Evolutionary conservation across 2,888 invertebrate species (phyloP).

Genomic region (Beris morrisii): DNA sequence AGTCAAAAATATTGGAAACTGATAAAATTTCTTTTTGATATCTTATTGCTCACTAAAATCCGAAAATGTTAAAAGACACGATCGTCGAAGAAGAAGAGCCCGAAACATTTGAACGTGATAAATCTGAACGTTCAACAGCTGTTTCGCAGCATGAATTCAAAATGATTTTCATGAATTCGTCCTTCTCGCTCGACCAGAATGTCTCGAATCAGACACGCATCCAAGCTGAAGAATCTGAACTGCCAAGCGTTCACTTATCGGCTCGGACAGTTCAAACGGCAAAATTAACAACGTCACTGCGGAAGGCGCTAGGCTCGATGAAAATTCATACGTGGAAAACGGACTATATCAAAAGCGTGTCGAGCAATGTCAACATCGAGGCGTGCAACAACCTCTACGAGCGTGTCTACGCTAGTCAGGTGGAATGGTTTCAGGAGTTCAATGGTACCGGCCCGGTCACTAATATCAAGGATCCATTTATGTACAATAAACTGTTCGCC

Average conservation of each 20-base stretch:
- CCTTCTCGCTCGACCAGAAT: not conserved
- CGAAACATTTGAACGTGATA: no score
- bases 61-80: no score
- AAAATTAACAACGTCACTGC: not conserved
- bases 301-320: constrained; percentile 16
- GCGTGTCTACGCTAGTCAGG: not conserved
- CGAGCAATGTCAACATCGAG: not conserved
- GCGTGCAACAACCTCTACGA: not conserved
- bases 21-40: no score
- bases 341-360: not conserved
- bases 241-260: not conserved
- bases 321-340: constrained; percentile 17
- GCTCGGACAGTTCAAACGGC: not conserved
- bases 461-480: constrained; percentile 4
- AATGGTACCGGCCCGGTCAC: not conserved
- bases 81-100: no score
- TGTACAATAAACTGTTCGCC: constrained; percentile 14
- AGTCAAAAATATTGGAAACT: no score
- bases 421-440: constrained; percentile 19
- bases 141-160: constrained; percentile 4
- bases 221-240: not conserved
- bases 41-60: no score
- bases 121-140: not conserved
- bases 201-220: not conserved
- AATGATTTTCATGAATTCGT: constrained; percentile 16